phyloP scores from a whole-genome alignment of 2,113 vertebrate genomes.

The Ploceus nigricollis region DNA sequence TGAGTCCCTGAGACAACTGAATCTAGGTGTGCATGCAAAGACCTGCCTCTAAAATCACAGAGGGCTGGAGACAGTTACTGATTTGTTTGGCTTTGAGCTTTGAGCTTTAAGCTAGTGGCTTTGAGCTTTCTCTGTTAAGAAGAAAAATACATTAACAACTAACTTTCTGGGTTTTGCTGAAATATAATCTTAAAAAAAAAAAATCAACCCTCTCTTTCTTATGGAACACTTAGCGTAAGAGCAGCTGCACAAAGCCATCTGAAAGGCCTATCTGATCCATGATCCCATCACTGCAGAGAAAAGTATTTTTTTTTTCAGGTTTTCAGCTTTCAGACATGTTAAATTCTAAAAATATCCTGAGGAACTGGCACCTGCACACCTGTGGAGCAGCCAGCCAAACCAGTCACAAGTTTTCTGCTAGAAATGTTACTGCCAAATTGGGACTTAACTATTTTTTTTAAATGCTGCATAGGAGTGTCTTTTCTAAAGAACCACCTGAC shows the following conservation, averaged over 20 bases:
- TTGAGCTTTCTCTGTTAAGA: neutral
- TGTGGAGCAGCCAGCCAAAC: neutral
- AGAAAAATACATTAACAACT: neutral
- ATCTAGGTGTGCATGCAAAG: neutral
- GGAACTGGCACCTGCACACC: neutral
- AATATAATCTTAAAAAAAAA: neutral
- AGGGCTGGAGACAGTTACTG: neutral
- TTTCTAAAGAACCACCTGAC: neutral
- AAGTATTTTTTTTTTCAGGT: neutral
- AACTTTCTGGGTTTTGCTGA: neutral
- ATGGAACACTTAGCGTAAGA: neutral
- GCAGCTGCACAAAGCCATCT: neutral
- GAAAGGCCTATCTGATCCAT: neutral
- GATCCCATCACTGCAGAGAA: neutral
- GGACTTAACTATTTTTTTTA: accelerated
- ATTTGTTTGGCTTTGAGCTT: neutral
- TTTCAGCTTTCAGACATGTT: neutral
- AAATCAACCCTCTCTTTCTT: neutral
- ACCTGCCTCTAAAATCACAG: neutral
- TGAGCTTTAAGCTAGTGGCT: no score
- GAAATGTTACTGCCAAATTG: neutral
- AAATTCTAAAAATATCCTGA: neutral
- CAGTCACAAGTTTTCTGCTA: neutral
- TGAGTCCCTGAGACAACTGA: neutral
- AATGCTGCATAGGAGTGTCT: neutral